phyloP scores from a whole-genome alignment of 2,113 vertebrate genomes.

The Willisornis vidua region DNA sequence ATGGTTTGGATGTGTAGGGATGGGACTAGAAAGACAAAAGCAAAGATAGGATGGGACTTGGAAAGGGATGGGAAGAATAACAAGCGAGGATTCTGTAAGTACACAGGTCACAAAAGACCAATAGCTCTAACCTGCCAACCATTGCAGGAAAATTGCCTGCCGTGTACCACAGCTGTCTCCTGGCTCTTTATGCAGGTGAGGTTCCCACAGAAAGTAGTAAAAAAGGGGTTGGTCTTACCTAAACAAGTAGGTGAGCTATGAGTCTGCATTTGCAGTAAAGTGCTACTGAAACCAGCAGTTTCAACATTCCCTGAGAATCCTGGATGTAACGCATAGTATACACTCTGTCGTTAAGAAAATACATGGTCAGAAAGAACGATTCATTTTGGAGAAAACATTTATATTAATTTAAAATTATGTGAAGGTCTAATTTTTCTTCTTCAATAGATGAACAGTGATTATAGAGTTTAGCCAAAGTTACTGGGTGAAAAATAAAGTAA shows the following conservation, averaged over 20 bases:
- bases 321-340: background rate
- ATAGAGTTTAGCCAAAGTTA: background rate
- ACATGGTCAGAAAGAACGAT: background rate
- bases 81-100: background rate
- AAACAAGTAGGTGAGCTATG: background rate
- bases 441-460: background rate
- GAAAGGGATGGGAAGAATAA: background rate
- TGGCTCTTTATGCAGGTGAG: background rate
- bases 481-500: background rate
- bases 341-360: background rate
- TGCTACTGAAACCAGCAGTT: background rate
- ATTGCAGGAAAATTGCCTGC: background rate
- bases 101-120: background rate
- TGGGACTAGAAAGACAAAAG: background rate
- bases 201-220: background rate
- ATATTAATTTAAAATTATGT: background rate
- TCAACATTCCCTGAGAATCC: background rate
- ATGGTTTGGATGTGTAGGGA: background rate
- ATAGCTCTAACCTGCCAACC: background rate
- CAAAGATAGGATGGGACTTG: accelerated
- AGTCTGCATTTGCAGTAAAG: background rate
- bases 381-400: background rate
- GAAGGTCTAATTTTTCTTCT: background rate
- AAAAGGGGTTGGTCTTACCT: background rate
- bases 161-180: background rate